Base-by-base conservation (phyloP, 2,888 invertebrate genomes). In the Lasioglossum marginatum region DNA sequence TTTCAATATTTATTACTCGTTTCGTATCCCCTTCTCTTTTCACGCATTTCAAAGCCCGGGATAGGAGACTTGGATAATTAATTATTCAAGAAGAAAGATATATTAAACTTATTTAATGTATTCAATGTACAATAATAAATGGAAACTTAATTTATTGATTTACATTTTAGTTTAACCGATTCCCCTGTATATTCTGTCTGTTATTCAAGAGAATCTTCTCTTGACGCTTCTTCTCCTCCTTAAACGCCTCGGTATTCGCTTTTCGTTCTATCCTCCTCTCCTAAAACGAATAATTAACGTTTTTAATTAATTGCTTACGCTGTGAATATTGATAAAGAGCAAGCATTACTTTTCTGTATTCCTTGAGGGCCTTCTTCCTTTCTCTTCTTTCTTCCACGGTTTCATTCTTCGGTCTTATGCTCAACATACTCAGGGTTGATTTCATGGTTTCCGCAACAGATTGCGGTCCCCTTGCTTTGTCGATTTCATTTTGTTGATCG, bases 221-320 rank as follows among this genome's bases (percentile, higher is more conserved):
- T 93, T 98, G 98, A 5, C 97, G 96, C 92, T 98, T 97, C 95
- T 97, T 97, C 93, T 98, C 98, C 91, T 98, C 97, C 93, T 97
- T 98, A 94, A 98, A 98, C 0, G 98, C 98, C 57, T 97, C 96
- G 19, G 96, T 96, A 93, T 98, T 98, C 0, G 97, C 97, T 94
- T 98, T 98, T 95, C 97, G 97, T 94, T 98, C 98, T 77, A 97
- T 93, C 93, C 98, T 96, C 87, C 98, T 96, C 93, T 98, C 98
- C 95, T 96, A 81, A 79, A 94, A 91, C 83, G 34, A 79, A 86
- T 82, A 80, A 85, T 79, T 63, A 81, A 12, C 14, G 10, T 23
- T 4, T 16, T n/a, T 23, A 34, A 19, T 27, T 34, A 66, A 6
- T 31, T 3, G 2, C 6, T 48, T n/a, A 16, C 34, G 27, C n/a